A percentile compares a stretch with the other conserved stretches of the same genome.
phyloP scores from a whole-genome alignment of 2,797 vertebrate genomes.

The Gobio occitaniae region DNA sequence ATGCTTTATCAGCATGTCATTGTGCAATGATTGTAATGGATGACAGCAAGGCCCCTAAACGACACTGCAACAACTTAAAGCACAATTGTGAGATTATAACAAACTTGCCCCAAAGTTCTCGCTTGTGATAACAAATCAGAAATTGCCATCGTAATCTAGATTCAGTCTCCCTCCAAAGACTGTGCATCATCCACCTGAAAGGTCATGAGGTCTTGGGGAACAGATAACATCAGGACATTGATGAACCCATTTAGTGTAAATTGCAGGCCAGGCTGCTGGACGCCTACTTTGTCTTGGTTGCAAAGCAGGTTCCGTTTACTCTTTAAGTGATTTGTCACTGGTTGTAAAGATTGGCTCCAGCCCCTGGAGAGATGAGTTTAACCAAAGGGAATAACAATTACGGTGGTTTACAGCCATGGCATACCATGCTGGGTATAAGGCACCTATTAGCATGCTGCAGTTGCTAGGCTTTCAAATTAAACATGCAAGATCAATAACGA shows the following conservation, averaged over 20 bases:
- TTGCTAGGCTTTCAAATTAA: conserved; percentile 23
- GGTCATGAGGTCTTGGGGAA: conserved; percentile 27
- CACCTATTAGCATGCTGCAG: conserved; percentile 27
- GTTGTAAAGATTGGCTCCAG: conserved; percentile 33
- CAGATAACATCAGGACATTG: conserved; percentile 48
- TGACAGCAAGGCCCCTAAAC: conserved; percentile 18
- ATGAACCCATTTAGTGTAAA: conserved; percentile 48
- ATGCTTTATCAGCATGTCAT: neutral
- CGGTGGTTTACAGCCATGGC: conserved; percentile 15
- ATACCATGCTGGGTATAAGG: conserved; percentile 17
- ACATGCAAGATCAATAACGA: conserved; percentile 10
- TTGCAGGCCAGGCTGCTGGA: conserved; percentile 16
- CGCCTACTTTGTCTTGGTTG: conserved; percentile 23
- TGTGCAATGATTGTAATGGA: conserved; percentile 8
- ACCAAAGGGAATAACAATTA: conserved; percentile 57
- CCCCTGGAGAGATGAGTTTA: conserved; percentile 30
- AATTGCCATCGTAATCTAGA: conserved; percentile 30
- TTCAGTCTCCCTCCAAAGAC: neutral
- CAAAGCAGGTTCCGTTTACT: conserved; percentile 31
- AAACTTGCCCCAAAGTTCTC: conserved; percentile 13
- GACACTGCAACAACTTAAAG: neutral
- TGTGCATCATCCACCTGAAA: conserved; percentile 20
- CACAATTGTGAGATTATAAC: conserved; percentile 17
- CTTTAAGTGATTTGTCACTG: conserved; percentile 36
- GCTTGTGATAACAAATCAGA: conserved; percentile 31